Percentiles rank a stretch among this genome's conserved stretches.
Conservation (phyloP, 2,113 vertebrate species). For the Caretta caretta region DNA sequence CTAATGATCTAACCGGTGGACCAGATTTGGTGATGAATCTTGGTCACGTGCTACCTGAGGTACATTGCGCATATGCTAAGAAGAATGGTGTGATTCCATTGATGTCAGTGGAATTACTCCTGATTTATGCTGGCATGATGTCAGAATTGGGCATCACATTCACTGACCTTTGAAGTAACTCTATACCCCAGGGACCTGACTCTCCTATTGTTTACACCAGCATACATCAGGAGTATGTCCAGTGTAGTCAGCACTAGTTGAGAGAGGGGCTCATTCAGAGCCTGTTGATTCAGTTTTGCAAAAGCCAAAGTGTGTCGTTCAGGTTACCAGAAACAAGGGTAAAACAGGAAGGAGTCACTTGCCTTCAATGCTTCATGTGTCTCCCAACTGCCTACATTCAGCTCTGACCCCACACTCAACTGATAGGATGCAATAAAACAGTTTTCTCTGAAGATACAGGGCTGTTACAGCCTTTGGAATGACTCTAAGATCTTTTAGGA, state of each 20-base stretch:
- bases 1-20: too few relatives aligned
- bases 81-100: not conserved
- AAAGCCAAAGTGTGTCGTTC: not conserved
- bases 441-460: not conserved
- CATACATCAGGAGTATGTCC: not conserved
- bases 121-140: too few relatives aligned
- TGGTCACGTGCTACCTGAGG: too few relatives aligned
- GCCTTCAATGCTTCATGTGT: not conserved
- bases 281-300: fast-evolving
- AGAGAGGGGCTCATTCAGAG: not conserved
- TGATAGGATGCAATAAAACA: not conserved
- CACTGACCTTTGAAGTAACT: not conserved
- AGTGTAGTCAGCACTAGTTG: fast-evolving
- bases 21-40: too few relatives aligned
- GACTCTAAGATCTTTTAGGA: conserved; percentile 18
- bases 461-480: not conserved
- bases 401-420: not conserved
- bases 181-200: fast-evolving
- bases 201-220: fast-evolving
- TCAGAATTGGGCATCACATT: not conserved
- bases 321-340: fast-evolving
- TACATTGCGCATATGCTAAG: too few relatives aligned
- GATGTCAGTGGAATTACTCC: not conserved
- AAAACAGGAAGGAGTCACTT: not conserved
- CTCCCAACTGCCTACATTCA: not conserved